phyloP scores from a whole-genome alignment of 2,113 vertebrate genomes.

The Zosterops lateralis region DNA sequence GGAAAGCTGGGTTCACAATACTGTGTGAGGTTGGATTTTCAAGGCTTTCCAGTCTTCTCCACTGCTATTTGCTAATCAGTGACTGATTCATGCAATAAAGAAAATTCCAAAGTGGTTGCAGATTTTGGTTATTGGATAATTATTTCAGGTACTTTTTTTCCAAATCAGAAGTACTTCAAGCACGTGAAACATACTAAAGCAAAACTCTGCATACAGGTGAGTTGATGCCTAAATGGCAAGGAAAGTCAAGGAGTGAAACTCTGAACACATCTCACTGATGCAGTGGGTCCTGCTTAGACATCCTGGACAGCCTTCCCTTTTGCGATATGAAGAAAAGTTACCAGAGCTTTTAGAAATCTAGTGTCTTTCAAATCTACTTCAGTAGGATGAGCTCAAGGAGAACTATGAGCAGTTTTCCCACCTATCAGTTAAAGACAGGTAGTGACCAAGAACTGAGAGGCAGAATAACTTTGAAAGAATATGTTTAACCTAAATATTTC shows the following conservation, averaged over 20 bases:
- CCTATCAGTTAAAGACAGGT: not conserved
- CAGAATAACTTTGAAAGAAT: not conserved
- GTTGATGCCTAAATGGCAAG: not conserved
- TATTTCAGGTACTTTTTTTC: not conserved
- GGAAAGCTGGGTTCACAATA: not conserved
- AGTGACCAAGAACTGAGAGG: not conserved
- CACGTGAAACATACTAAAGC: not conserved
- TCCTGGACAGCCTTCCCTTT: not conserved
- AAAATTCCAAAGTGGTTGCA: not conserved
- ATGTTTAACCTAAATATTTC: not conserved
- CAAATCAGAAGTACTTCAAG: not conserved
- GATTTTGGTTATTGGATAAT: not conserved
- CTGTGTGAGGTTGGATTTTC: not conserved
- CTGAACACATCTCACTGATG: not conserved
- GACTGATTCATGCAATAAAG: not conserved
- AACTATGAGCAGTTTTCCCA: not conserved
- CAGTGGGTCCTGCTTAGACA: not conserved
- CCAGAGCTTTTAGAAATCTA: not conserved
- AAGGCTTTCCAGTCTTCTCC: not conserved
- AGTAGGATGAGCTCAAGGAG: not conserved
- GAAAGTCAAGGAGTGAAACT: not conserved
- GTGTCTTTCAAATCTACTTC: not conserved
- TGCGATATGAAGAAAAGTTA: not conserved
- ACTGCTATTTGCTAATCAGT: not conserved
- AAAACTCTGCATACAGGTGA: not conserved